Percentiles rank a stretch among this genome's conserved stretches.
Conservation (phyloP, 2,113 vertebrate species). For the Microtus pennsylvanicus region DNA sequence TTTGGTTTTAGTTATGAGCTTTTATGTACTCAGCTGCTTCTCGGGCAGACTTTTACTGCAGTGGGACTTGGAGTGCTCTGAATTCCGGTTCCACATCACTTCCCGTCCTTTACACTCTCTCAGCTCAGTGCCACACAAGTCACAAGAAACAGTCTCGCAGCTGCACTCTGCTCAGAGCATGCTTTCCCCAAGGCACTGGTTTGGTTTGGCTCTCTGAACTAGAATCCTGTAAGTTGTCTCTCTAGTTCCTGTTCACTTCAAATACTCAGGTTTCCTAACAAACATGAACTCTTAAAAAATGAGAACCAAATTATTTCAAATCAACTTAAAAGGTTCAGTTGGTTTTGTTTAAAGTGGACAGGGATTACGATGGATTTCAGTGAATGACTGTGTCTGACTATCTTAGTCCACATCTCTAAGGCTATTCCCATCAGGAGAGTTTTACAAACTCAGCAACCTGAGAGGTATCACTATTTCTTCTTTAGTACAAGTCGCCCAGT, state of each 20-base stretch:
- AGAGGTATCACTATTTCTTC: not conserved
- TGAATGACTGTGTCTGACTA: conserved; percentile 44
- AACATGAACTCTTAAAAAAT: not conserved
- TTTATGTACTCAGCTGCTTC: conserved; percentile 97
- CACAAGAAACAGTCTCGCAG: conserved; percentile 87
- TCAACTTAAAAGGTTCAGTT: conserved; percentile 9
- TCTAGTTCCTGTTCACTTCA: not conserved
- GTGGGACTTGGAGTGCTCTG: conserved; percentile 86
- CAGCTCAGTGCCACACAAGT: conserved; percentile 89
- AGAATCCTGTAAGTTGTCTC: conserved; percentile 43
- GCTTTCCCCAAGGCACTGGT: conserved; percentile 39
- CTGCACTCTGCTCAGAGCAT: conserved; percentile 82
- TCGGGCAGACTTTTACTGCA: conserved; percentile 83
- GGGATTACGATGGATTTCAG: conserved; percentile 18
- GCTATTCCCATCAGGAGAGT: not conserved
- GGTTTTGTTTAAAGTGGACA: conserved; percentile 18
- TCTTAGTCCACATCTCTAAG: not conserved
- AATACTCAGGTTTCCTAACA: not conserved
- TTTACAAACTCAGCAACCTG: not conserved
- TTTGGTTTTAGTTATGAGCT: conserved; percentile 94
- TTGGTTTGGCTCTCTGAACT: conserved; percentile 61
- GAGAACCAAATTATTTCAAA: conserved; percentile 42
- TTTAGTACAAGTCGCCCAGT: not conserved
- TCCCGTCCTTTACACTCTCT: conserved; percentile 89
- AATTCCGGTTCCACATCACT: conserved; percentile 92